Evolutionary conservation across 2,888 invertebrate genomes (phyloP).

Genomic region (Leptinotarsa juncta): DNA sequence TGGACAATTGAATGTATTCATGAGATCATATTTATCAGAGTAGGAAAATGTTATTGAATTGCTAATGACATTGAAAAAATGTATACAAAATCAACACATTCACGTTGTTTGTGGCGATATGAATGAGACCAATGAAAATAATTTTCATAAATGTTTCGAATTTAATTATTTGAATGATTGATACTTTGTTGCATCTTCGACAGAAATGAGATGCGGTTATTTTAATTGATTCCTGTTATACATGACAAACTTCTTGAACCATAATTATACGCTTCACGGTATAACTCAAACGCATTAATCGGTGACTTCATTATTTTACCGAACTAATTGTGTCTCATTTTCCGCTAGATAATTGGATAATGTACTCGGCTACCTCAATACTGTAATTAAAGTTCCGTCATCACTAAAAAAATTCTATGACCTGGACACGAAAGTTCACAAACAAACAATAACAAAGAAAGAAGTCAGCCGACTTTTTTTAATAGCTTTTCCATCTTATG

Average conservation of each 20-base stretch:
- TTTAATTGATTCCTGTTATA: not conserved
- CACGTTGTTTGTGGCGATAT: no score
- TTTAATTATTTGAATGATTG: no score
- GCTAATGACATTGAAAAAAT: no score
- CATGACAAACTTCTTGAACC: not conserved
- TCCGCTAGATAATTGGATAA: slow-evolving; percentile 36
- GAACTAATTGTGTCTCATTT: slow-evolving; percentile 35
- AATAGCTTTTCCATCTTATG: no score
- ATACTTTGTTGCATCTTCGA: not conserved
- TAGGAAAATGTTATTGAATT: no score
- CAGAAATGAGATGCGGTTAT: not conserved
- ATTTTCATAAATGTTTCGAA: no score
- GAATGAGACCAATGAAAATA: no score
- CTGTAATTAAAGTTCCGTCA: slow-evolving; percentile 34
- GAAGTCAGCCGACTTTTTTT: not conserved
- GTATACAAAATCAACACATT: no score
- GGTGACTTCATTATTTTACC: slow-evolving; percentile 35
- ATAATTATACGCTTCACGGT: slow-evolving; percentile 5
- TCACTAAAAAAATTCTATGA: slow-evolving; percentile 36
- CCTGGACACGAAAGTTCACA: slow-evolving; percentile 12
- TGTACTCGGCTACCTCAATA: slow-evolving; percentile 33
- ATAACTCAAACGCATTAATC: slow-evolving; percentile 21
- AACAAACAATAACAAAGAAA: slow-evolving; percentile 2
- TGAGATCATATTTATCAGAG: no score
- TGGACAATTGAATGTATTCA: no score